These are phyloP conservation scores for Neomorphus geoffroyi DNA, from an alignment of 2,797 vertebrate species.

Conservation along the genomic window DNA sequence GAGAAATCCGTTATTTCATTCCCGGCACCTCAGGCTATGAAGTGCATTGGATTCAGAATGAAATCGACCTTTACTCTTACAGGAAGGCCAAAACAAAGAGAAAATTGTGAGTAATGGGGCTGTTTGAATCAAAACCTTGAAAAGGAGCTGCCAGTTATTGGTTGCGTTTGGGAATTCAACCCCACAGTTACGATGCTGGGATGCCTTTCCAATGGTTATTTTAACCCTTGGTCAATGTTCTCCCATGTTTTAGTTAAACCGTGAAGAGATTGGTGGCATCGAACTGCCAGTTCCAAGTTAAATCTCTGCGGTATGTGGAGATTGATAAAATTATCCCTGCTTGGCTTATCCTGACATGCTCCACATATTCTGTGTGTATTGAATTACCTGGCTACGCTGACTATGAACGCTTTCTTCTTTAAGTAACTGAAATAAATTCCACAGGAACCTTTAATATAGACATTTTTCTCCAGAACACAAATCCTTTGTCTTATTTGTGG, in stretches of 20 bases:
- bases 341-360: background rate
- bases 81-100: constrained; percentile 62
- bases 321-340: background rate
- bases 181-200: fast-evolving
- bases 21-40: constrained; percentile 74
- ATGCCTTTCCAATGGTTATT: background rate
- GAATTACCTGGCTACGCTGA: background rate
- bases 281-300: background rate
- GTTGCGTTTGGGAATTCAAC: fast-evolving
- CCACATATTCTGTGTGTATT: fast-evolving
- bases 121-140: background rate
- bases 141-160: background rate
- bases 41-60: constrained; percentile 71
- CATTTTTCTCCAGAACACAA: background rate
- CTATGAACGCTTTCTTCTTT: background rate
- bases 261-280: background rate
- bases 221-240: fast-evolving
- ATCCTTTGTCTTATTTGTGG: background rate
- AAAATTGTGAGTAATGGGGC: constrained; percentile 20
- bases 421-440: background rate
- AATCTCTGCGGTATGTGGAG: fast-evolving
- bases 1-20: constrained; percentile 82
- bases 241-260: background rate
- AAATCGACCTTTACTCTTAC: constrained; percentile 44
- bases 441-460: background rate